Evolutionary conservation across 2,797 vertebrate species (phyloP).

Genomic region (Propithecus deckenii): DNA sequence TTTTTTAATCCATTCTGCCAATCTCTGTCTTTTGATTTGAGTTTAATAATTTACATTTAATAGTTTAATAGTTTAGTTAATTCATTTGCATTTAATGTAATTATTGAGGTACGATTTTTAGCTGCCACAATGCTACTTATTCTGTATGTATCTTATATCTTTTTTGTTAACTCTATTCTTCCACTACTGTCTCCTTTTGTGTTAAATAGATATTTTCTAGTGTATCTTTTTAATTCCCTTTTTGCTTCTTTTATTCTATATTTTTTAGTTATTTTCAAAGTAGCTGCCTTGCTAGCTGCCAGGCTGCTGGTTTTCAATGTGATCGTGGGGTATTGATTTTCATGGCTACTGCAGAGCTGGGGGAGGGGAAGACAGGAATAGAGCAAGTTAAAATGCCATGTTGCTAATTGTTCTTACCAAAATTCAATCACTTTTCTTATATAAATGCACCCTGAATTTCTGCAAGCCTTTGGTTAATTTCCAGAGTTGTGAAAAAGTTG

Average conservation of each 20-base stretch:
- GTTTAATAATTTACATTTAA: conserved; percentile 7
- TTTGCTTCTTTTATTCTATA: neutral
- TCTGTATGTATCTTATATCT: neutral
- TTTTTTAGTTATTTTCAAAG: conserved; percentile 18
- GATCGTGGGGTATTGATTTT: neutral
- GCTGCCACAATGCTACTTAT: neutral
- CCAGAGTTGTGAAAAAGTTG: conserved; percentile 2
- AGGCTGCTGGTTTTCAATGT: neutral
- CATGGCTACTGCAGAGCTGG: neutral
- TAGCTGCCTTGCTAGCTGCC: neutral
- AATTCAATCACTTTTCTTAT: neutral
- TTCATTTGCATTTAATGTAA: neutral
- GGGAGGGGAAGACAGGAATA: neutral
- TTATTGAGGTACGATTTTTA: neutral
- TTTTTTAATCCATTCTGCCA: neutral
- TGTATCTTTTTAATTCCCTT: neutral
- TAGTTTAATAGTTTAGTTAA: neutral
- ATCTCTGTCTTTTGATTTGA: neutral
- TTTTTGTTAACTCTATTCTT: neutral
- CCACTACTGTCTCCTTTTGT: neutral
- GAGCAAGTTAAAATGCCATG: neutral
- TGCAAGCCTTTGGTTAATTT: neutral
- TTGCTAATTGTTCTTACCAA: neutral
- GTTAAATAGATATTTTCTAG: neutral
- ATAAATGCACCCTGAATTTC: neutral